phyloP scores from a whole-genome alignment of 2,797 vertebrate genomes.

The Triplophysa yarkandensis region DNA sequence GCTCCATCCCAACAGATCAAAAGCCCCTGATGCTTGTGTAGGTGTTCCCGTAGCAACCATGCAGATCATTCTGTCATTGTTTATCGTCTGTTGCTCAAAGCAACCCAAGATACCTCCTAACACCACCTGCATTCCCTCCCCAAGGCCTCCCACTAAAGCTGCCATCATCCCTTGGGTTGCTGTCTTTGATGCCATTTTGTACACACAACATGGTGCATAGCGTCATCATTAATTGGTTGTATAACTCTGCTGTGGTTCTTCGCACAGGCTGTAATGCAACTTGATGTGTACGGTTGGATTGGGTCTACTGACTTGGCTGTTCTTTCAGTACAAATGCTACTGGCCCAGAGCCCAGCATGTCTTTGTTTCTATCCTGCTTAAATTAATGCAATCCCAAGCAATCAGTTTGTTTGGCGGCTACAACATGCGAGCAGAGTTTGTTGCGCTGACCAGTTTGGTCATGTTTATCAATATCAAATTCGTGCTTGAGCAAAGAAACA shows the following conservation, averaged over 20 bases:
- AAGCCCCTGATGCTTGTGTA: slow-evolving; percentile 48
- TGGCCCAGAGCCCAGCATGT: slow-evolving; percentile 46
- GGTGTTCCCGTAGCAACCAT: slow-evolving; percentile 47
- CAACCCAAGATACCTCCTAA: slow-evolving; percentile 26
- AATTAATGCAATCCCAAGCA: slow-evolving; percentile 61
- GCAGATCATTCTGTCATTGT: slow-evolving; percentile 35
- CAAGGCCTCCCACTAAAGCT: slow-evolving; percentile 1
- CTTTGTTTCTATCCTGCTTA: slow-evolving; percentile 32
- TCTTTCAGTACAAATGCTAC: slow-evolving; percentile 3
- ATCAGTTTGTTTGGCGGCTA: slow-evolving; percentile 54
- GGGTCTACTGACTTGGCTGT: slow-evolving; percentile 26
- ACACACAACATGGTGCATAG: not conserved
- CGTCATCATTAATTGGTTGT: not conserved
- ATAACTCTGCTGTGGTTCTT: not conserved
- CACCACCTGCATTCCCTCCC: slow-evolving; percentile 42
- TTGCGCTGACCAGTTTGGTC: slow-evolving; percentile 52
- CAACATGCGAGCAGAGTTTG: slow-evolving; percentile 42
- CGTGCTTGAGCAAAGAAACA: not conserved
- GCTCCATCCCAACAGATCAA: slow-evolving; percentile 39
- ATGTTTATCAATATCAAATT: slow-evolving; percentile 50
- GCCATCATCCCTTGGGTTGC: not conserved
- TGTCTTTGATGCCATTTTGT: not conserved
- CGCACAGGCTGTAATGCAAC: not conserved
- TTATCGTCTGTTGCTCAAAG: slow-evolving; percentile 44
- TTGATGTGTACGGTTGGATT: slow-evolving; percentile 24